Conservation (phyloP, 2,113 vertebrate genomes). For the Mobula birostris region DNA sequence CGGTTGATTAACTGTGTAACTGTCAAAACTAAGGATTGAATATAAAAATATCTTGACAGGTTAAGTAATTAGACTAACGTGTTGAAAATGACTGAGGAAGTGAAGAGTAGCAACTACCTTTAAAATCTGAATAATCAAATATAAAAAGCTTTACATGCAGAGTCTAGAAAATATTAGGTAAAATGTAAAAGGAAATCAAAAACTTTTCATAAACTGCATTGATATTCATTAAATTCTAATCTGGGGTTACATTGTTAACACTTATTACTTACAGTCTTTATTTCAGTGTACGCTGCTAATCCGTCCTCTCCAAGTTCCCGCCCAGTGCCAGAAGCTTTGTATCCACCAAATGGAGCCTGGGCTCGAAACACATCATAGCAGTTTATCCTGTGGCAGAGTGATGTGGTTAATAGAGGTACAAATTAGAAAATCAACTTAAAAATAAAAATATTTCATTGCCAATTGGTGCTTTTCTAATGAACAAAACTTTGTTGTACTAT, state of each 20-base stretch:
- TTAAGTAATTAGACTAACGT: background rate
- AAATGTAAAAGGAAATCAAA: background rate
- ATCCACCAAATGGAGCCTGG: conserved; percentile 89
- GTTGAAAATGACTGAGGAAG: background rate
- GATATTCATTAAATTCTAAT: background rate
- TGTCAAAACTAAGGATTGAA: background rate
- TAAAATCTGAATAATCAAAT: too few relatives aligned
- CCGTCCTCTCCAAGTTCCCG: conserved; percentile 86
- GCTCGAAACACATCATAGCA: conserved; percentile 85
- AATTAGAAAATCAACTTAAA: background rate
- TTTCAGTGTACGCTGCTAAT: conserved; percentile 79
- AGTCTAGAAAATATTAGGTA: background rate
- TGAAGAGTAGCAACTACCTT: background rate
- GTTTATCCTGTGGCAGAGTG: conserved; percentile 72
- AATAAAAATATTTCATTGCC: background rate
- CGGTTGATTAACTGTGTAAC: background rate
- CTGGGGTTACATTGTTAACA: background rate
- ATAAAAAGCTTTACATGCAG: background rate
- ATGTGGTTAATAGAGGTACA: background rate
- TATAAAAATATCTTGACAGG: background rate
- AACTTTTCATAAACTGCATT: background rate
- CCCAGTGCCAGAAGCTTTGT: conserved; percentile 83
- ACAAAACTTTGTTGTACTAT: background rate
- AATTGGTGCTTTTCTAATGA: background rate
- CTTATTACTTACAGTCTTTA: conserved; percentile 77